phyloP scores from a whole-genome alignment of 2,888 invertebrate genomes.

The Polydrusus pterygomalis region DNA sequence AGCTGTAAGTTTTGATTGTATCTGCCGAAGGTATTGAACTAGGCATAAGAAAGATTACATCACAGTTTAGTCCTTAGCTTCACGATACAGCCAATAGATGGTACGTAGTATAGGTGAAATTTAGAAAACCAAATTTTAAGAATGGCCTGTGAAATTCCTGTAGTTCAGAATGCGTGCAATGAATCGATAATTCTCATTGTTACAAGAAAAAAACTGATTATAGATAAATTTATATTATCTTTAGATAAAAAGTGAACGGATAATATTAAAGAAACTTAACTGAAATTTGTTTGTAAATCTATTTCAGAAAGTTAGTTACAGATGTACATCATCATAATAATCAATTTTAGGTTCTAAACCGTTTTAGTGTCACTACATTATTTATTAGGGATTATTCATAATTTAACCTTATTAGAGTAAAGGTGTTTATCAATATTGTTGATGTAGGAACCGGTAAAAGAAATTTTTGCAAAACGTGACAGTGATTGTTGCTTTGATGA shows the following conservation, averaged over 20 bases:
- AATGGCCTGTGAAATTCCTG: conserved; percentile 32
- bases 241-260: not conserved
- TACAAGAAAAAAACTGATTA: conserved; percentile 33
- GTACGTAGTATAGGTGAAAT: not conserved
- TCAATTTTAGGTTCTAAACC: not conserved
- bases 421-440: no score
- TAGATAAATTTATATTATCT: conserved; percentile 23
- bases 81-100: not conserved
- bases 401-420: no score
- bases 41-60: not conserved
- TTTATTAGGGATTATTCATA: no score
- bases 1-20: not conserved
- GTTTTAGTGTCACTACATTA: not conserved
- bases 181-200: conserved; percentile 44
- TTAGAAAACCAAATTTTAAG: not conserved
- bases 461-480: no score
- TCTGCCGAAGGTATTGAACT: not conserved
- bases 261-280: not conserved
- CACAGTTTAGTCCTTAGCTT: not conserved
- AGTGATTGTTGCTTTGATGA: no score
- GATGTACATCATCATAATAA: not conserved
- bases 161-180: conserved; percentile 46
- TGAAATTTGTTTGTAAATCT: conserved; percentile 1
- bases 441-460: no score
- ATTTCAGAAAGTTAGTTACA: not conserved